Evolutionary conservation across 2,888 invertebrate species (phyloP).

Genomic region (Criorhina ranunculi): DNA sequence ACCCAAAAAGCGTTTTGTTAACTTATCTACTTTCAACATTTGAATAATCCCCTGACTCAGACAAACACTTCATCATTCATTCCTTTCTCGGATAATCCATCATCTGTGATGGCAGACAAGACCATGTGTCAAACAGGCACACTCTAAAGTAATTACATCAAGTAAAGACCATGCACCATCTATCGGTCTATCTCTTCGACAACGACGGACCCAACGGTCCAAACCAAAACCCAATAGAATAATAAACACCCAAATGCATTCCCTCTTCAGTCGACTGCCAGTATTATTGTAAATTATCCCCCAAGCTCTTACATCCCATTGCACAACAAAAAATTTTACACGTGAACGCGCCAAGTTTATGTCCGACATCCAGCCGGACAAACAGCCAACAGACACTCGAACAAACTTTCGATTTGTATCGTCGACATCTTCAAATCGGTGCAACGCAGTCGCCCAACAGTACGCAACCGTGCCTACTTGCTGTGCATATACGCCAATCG

Average conservation of each 20-base stretch:
- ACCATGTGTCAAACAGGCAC: not conserved
- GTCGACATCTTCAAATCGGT: slow-evolving; percentile 66
- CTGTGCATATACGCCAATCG: slow-evolving; percentile 41
- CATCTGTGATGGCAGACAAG: not conserved
- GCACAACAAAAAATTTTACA: slow-evolving; percentile 63
- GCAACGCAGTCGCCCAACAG: slow-evolving; percentile 59
- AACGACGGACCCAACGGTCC: not conserved
- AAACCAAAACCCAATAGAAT: not conserved
- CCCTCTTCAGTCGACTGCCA: not conserved
- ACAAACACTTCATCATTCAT: not conserved
- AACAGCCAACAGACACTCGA: slow-evolving; percentile 69
- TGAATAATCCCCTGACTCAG: not conserved
- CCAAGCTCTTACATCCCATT: slow-evolving; percentile 43
- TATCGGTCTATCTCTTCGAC: not conserved
- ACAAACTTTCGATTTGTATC: slow-evolving; percentile 75
- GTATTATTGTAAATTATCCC: slow-evolving; percentile 36
- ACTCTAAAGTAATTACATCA: slow-evolving; percentile 5
- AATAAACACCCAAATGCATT: not conserved
- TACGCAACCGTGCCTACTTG: slow-evolving; percentile 29
- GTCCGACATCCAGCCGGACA: slow-evolving; percentile 63
- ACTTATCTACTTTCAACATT: too few species aligned
- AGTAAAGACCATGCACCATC: not conserved
- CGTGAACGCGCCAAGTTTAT: slow-evolving; percentile 71
- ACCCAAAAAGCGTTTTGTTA: too few species aligned
- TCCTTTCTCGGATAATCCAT: not conserved